Percentiles rank a stretch among this genome's conserved stretches.
Conservation (phyloP, 2,113 vertebrate genomes). For the Paratilapia polleni region DNA sequence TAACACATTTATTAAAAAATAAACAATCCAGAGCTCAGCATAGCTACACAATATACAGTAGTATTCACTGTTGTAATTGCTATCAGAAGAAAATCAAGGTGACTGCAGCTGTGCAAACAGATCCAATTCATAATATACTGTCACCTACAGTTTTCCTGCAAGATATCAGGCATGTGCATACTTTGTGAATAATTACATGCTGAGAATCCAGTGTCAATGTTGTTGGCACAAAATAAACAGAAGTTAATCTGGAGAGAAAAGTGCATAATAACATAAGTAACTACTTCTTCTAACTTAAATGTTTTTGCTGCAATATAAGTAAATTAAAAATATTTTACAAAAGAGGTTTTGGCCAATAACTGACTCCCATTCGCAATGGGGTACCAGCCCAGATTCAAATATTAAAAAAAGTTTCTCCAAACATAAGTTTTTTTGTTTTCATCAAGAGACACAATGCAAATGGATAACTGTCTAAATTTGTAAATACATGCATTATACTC, state of each 20-base stretch:
- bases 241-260: conserved; percentile 18
- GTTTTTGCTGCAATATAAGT: neutral
- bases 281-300: neutral
- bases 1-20: conserved; percentile 66
- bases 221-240: conserved; percentile 20
- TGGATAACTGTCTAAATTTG: conserved; percentile 2
- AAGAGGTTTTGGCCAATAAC: conserved; percentile 9
- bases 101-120: conserved; percentile 35
- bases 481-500: conserved; percentile 34
- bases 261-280: conserved; percentile 13
- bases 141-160: conserved; percentile 6
- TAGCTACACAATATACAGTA: conserved; percentile 36
- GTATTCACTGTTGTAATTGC: neutral
- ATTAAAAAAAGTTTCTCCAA: conserved; percentile 9
- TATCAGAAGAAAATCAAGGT: conserved; percentile 15
- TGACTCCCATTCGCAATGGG: neutral
- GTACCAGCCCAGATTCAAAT: neutral
- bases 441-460: neutral
- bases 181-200: neutral
- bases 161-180: conserved; percentile 4
- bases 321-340: conserved; percentile 29
- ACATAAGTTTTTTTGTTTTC: neutral
- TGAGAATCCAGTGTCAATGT: neutral
- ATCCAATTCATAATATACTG: neutral
- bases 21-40: conserved; percentile 37